Conservation (phyloP, 1,140 invertebrate genomes). For the Eriocheir sinensis region DNA sequence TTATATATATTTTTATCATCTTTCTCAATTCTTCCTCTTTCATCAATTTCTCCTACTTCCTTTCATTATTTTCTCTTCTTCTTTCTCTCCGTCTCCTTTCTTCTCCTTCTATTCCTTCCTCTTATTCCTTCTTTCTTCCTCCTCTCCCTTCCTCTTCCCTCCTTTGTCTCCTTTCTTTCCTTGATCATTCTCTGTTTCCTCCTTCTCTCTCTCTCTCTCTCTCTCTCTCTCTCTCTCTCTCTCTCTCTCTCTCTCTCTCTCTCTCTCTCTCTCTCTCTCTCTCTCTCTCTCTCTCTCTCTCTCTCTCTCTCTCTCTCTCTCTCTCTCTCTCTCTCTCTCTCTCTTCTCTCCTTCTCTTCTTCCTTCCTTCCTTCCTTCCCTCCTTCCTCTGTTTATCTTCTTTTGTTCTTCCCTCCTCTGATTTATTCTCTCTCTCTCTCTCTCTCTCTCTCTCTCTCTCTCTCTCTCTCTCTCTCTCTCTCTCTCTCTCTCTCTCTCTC, state of each 20-base stretch:
- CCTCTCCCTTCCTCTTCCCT: background rate
- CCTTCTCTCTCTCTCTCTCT: conserved; percentile 62
- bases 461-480: no score
- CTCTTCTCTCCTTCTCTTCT: background rate
- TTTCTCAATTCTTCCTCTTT: no score
- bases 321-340: background rate
- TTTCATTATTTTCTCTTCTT: no score
- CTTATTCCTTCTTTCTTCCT: no score
- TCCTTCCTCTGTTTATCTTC: background rate
- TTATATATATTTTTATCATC: no score
- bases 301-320: background rate
- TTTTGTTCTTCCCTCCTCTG: background rate
- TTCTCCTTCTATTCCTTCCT: no score
- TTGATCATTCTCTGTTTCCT: background rate
- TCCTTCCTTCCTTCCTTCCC: background rate
- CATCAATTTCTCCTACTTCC: no score
- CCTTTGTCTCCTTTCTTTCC: background rate
- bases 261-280: background rate
- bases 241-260: background rate
- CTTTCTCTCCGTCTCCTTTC: no score
- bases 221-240: conserved; percentile 43
- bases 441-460: no score
- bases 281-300: background rate
- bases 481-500: no score
- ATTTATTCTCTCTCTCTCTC: no score